Base-by-base conservation (phyloP, 2,113 vertebrate species). In the Chaetorhynchus papuensis region DNA sequence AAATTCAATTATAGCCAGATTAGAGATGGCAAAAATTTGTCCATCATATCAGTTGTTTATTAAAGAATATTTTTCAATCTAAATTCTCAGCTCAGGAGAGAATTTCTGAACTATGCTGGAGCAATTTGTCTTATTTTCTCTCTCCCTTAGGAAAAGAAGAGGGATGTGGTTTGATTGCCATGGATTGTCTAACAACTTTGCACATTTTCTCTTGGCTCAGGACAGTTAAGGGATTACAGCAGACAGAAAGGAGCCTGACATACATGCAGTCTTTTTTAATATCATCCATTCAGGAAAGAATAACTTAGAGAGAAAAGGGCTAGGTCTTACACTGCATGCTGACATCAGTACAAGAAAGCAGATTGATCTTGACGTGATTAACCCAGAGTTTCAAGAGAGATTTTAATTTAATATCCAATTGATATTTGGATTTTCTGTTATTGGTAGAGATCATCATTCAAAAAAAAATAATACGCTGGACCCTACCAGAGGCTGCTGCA, bases 201-300 rank as follows among this genome's bases (percentile, higher is more conserved):
- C 26, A 60, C 69, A 57, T 93, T 92, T 95, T 66, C 35, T 89
- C 44, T 88, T 80, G 44, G 28, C 76, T 96, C 33, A 41, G 33
- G 90, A 66, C 16, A 18, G 24, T 63, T 63, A 88, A 90, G 47
- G 28, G 17, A 65, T 77, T 91, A 83, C 20, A 94, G 79, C 71
- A 96, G 68, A 88, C 64, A 92, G 88, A 90, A 95, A 80, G 76
- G 85, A 94, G 60, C 64, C 88, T 83, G 44, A 45, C 18, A 70
- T 44, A 74, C 15, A 66, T 10, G 2, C 27, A 74, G 26, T 47
- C 27, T 50, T 90, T 85, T 77, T 93, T 47, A 74, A 37, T 59
- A 87, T 54, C 17, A 93, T 53, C 44, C 4, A 1, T 77, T 56
- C 57, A 70, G 42, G 24, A 64, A 85, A 82, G 15, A 79, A 54